Evolutionary conservation across 2,113 vertebrate genomes (phyloP).

Genomic region (Elaphurus davidianus): DNA sequence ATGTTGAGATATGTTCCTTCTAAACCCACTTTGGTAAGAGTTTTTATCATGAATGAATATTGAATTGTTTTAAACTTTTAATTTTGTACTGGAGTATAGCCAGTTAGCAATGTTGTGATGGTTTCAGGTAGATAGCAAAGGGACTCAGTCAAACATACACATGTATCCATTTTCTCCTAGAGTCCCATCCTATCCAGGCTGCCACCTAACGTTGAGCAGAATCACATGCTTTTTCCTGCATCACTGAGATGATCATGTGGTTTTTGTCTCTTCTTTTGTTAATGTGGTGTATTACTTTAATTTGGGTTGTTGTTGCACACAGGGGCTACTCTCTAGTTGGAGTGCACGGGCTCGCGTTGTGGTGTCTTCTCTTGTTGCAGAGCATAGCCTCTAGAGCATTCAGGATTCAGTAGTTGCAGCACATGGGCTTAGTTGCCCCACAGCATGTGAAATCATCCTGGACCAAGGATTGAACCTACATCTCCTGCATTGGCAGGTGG

Average conservation of each 20-base stretch:
- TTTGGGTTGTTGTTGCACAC: background rate
- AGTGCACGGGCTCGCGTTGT: fast-evolving
- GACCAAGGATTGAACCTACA: background rate
- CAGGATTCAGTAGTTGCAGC: background rate
- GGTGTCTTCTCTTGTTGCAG: background rate
- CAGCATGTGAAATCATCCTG: background rate
- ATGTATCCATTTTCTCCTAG: background rate
- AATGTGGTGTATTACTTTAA: background rate
- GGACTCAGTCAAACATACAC: background rate
- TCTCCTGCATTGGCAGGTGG: background rate
- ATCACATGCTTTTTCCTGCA: background rate
- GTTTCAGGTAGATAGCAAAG: background rate
- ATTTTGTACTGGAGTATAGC: background rate
- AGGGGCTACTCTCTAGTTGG: background rate
- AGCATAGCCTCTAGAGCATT: background rate
- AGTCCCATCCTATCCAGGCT: background rate
- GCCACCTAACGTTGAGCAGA: background rate
- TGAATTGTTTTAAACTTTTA: background rate
- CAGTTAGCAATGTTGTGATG: background rate
- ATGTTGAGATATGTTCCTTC: background rate
- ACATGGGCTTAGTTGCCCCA: background rate
- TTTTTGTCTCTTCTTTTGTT: background rate
- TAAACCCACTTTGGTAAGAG: background rate
- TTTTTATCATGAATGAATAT: background rate
- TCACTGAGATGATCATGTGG: background rate